Conservation (phyloP, 2,888 invertebrate species). For the Bellardia bayeri region DNA sequence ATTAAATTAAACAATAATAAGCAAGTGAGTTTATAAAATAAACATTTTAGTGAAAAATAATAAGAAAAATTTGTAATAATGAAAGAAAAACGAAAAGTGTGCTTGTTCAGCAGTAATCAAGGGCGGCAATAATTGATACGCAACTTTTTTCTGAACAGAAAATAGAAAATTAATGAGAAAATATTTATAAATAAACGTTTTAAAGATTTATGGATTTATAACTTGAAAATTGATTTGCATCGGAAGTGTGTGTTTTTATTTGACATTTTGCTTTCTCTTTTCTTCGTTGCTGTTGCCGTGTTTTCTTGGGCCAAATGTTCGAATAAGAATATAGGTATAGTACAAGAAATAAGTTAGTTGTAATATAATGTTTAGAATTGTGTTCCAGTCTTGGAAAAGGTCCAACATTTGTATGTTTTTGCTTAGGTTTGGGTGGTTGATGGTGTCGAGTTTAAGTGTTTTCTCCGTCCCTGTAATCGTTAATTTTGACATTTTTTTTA, state of each 20-base stretch:
- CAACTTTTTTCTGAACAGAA: constrained; percentile 7
- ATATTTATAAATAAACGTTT: constrained; percentile 22
- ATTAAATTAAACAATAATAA: constrained; percentile 34
- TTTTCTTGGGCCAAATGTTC: constrained; percentile 6
- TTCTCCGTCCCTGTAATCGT: neutral
- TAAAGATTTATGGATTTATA: constrained; percentile 23
- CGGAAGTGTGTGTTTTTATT: neutral
- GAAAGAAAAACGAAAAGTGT: constrained; percentile 36
- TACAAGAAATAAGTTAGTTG: neutral
- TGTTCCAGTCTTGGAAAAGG: neutral
- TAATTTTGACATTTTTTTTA: neutral
- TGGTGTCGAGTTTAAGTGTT: neutral
- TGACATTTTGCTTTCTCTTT: constrained; percentile 43
- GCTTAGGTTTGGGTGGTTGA: neutral
- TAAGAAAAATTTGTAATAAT: neutral
- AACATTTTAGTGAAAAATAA: neutral
- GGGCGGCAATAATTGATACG: constrained; percentile 35
- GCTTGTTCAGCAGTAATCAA: constrained; percentile 47
- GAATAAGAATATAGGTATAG: neutral
- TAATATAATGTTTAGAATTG: neutral
- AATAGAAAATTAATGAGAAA: constrained; percentile 19
- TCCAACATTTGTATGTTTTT: neutral
- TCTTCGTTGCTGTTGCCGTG: neutral
- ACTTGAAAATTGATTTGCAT: constrained; percentile 16
- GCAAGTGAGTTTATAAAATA: constrained; percentile 56